These are phyloP conservation scores for Aurelia aurita complex sp. Pacific DNA, from an alignment of 30 jellyfish, hydroid and myxozoan species.

Conservation along the genomic window DNA sequence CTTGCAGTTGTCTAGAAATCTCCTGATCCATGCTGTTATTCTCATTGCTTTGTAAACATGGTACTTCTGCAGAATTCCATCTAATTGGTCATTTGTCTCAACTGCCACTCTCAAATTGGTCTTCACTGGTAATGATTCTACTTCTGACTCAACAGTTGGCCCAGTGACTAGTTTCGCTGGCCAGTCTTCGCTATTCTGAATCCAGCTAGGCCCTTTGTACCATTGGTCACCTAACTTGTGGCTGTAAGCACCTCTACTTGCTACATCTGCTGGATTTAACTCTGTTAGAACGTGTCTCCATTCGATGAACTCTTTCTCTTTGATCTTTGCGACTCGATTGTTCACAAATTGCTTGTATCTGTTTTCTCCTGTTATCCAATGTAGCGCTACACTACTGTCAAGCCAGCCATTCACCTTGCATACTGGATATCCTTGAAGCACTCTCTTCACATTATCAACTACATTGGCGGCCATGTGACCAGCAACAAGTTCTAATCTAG, in stretches of 20 bases:
- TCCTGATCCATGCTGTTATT: slow-evolving; percentile 10
- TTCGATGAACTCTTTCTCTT: background rate
- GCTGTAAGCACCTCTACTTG: slow-evolving; percentile 1
- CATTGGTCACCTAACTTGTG: background rate
- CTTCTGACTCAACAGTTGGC: background rate
- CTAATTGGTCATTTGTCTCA: too few relatives aligned
- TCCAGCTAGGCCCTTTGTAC: slow-evolving; percentile 22
- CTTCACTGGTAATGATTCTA: slow-evolving; percentile 5
- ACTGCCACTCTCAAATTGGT: background rate
- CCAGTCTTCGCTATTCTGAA: background rate
- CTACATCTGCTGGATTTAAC: slow-evolving; percentile 30
- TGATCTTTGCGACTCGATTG: slow-evolving; percentile 2
- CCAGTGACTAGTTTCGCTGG: too few relatives aligned
- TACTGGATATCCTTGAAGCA: slow-evolving; percentile 14
- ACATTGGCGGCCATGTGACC: too few relatives aligned
- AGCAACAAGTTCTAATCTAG: too few relatives aligned
- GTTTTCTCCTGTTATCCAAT: slow-evolving; percentile 30
- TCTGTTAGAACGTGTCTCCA: slow-evolving; percentile 21
- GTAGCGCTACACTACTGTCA: slow-evolving; percentile 45
- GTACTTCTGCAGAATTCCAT: too few relatives aligned
- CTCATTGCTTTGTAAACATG: too few relatives aligned
- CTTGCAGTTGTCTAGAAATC: background rate
- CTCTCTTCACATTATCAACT: too few relatives aligned
- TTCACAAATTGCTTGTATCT: slow-evolving; percentile 13
- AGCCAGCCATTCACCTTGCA: slow-evolving; percentile 14